These are phyloP conservation scores for Diprion similis DNA, from an alignment of 1,140 invertebrate genomes.

Conservation along the genomic window DNA sequence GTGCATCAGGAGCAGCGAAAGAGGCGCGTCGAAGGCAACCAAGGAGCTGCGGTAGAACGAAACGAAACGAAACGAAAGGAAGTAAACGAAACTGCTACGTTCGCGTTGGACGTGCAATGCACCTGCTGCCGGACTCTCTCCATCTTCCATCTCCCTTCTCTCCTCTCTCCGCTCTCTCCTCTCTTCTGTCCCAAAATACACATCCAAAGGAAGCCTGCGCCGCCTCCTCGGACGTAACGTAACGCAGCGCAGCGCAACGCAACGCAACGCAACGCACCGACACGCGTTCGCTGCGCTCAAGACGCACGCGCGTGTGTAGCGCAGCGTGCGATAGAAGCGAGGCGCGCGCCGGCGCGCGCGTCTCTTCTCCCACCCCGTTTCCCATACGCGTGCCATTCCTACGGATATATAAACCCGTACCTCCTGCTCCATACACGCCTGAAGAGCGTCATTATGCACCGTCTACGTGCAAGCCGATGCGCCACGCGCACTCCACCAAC, in stretches of 20 bases:
- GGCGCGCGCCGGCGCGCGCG: slow-evolving; percentile 1
- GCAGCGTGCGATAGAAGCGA: not conserved
- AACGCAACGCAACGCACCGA: too few relatives aligned
- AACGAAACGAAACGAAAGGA: not conserved
- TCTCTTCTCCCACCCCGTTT: slow-evolving; percentile 6
- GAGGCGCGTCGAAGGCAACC: too few relatives aligned
- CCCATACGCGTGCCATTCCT: slow-evolving; percentile 4
- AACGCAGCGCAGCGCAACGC: not conserved
- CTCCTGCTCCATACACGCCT: not conserved
- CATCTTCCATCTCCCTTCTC: not conserved
- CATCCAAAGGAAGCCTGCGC: not conserved
- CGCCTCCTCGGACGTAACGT: not conserved
- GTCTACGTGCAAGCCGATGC: not conserved
- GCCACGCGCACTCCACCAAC: not conserved
- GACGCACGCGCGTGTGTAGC: too few relatives aligned
- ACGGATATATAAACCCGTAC: not conserved
- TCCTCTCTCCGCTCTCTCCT: not conserved
- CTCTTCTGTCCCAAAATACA: not conserved
- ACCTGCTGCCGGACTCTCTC: not conserved
- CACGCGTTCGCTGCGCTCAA: too few relatives aligned
- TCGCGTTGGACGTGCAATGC: not conserved
- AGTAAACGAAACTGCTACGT: not conserved
- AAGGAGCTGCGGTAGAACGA: not conserved
- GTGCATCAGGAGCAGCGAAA: too few relatives aligned
- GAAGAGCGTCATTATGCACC: not conserved